Evolutionary conservation across 1,140 invertebrate species (phyloP).

Genomic region (Drosophila baimaii): DNA sequence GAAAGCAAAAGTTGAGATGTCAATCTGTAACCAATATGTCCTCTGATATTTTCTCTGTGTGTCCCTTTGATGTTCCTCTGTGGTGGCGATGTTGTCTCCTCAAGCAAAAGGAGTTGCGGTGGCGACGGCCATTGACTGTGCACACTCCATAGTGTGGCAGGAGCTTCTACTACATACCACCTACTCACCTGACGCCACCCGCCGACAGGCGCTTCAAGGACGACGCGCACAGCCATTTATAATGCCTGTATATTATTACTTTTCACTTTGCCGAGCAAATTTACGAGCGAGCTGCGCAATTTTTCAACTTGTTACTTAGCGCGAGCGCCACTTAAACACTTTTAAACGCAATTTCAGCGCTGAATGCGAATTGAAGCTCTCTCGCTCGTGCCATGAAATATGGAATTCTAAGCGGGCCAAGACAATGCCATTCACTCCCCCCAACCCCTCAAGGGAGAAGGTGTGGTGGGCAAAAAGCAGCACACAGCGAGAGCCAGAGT

Average conservation of each 20-base stretch:
- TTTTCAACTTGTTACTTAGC: constrained; percentile 82
- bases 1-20: constrained; percentile 3
- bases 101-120: constrained; percentile 10
- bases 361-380: constrained; percentile 28
- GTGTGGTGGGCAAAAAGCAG: constrained; percentile 2
- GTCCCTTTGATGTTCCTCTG: constrained; percentile 23
- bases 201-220: constrained; percentile 49
- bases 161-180: constrained; percentile 12
- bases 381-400: constrained; percentile 44
- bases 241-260: constrained; percentile 74
- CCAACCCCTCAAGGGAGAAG: too few relatives aligned
- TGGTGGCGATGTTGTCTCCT: background rate
- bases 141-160: constrained; percentile 10
- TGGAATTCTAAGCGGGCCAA: constrained; percentile 46
- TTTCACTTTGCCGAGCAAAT: constrained; percentile 72
- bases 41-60: constrained; percentile 15
- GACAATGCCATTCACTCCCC: constrained; percentile 39
- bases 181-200: constrained; percentile 18
- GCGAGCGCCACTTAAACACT: constrained; percentile 65
- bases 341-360: constrained; percentile 59
- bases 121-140: constrained; percentile 42
- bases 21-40: background rate
- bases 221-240: constrained; percentile 58
- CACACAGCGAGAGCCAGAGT: constrained; percentile 18
- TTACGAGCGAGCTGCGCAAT: constrained; percentile 72